A percentile compares a stretch with the other conserved stretches of the same genome.
Conservation (phyloP, 2,113 vertebrate genomes). For the Planiliza haematocheilus region DNA sequence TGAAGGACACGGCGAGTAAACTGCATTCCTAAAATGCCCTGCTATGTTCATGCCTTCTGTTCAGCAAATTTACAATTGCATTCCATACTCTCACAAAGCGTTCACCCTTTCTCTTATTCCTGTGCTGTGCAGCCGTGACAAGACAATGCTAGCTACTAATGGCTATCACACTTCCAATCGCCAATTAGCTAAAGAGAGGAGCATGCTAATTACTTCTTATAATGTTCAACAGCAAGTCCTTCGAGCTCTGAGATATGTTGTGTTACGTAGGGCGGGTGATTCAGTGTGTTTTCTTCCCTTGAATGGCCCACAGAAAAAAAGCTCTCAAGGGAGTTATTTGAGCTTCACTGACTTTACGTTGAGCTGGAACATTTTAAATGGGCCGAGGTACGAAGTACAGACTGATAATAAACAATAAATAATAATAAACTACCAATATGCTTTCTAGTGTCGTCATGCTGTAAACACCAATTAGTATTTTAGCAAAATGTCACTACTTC, state of each 20-base stretch:
- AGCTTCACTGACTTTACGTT: constrained; percentile 17
- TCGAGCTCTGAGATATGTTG: constrained; percentile 42
- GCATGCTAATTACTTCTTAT: constrained; percentile 74
- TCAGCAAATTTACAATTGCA: constrained; percentile 11
- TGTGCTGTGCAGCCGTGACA: constrained; percentile 38
- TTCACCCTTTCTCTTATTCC: constrained; percentile 33
- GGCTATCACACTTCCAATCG: constrained; percentile 68
- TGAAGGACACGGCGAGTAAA: constrained; percentile 16
- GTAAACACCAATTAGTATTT: constrained; percentile 25
- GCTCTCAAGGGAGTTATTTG: constrained; percentile 21
- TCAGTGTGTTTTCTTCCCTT: constrained; percentile 33
- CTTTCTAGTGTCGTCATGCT: background rate
- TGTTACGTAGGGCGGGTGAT: constrained; percentile 36
- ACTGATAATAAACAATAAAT: background rate
- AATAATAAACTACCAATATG: background rate
- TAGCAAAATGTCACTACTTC: constrained; percentile 15
- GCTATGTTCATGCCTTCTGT: constrained; percentile 28
- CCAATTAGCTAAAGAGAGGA: constrained; percentile 70
- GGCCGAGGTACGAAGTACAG: too few relatives aligned
- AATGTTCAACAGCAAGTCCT: constrained; percentile 62
- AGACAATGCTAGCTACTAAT: constrained; percentile 60
- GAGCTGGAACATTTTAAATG: constrained; percentile 16
- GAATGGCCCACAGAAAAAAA: constrained; percentile 18
- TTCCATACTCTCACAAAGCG: constrained; percentile 10
- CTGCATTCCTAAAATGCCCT: constrained; percentile 11